These are phyloP conservation scores for Hylaeus anthracinus DNA, from an alignment of 1,140 invertebrate species.

Conservation along the genomic window DNA sequence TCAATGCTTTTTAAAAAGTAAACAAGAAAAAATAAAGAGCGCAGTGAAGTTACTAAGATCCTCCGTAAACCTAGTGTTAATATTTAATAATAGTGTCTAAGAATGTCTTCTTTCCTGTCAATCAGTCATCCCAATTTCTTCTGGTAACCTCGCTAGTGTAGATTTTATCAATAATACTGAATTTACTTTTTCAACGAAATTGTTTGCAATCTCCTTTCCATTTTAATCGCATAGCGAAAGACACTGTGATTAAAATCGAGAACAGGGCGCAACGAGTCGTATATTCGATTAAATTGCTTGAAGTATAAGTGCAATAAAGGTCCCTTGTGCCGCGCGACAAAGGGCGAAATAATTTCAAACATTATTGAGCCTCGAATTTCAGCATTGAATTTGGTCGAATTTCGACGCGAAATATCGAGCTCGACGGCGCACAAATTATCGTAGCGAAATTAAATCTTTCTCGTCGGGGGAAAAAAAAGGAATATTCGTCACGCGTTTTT, in stretches of 20 bases:
- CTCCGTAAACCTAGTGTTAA: no score
- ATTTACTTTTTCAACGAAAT: no score
- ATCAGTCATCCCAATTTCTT: no score
- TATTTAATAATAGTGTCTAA: no score
- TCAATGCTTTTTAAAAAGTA: no score
- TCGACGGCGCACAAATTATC: not conserved
- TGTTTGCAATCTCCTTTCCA: not conserved
- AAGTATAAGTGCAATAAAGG: constrained; percentile 23
- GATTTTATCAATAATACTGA: no score
- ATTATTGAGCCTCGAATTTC: constrained; percentile 31
- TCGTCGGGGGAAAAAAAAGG: not conserved
- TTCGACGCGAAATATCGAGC: constrained; percentile 5
- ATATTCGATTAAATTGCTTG: not conserved
- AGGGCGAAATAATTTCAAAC: constrained; percentile 18
- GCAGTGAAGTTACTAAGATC: no score
- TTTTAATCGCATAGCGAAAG: not conserved
- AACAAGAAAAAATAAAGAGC: no score
- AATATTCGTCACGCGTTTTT: constrained; percentile 10
- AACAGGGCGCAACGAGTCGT: not conserved
- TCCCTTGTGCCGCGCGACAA: not conserved
- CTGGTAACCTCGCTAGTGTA: no score
- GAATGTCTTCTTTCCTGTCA: no score
- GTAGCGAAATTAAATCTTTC: constrained; percentile 34
- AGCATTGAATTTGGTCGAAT: constrained; percentile 11
- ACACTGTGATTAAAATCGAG: constrained; percentile 21